Evolutionary conservation across 53 echinoderm and acorn worm species (phyloP), one percentile per base, ranked within the genome.

Genomic region (Antedon mediterranea): DNA sequence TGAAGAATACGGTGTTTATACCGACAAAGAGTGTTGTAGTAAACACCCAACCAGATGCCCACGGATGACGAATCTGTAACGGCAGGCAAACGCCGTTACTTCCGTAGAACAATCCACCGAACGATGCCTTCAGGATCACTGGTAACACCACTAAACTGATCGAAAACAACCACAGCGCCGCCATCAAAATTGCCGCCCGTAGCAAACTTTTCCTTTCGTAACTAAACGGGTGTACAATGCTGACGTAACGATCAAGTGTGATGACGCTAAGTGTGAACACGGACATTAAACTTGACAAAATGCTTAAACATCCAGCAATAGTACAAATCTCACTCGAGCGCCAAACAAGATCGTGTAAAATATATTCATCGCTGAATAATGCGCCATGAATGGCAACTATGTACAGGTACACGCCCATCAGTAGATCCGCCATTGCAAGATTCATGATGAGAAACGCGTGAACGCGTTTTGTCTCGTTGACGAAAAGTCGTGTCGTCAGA

Each of bases 371-470:
- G 33, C 57, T 44, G 33, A 85, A 97, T 71, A 97, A 84, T 73
- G 90, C 90, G 73, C 92, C 98, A 83, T 92, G 92, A 31, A 88
- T 76, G 0, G 88, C 98, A 37, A 97, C 85, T 3, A 92, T 84
- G 31, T 92, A 85, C 29, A 97, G 88, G 71, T 97, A 97, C 15
- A 92, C 81, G 13, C 98, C 98, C 98, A 97, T 97, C 43, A 97
- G 77, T 30, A 97, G 84, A 78, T 97, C 98, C 0, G 98, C 89
- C 28, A 97, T 83, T 6, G 98, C 91, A 34, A 97, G 85, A 78
- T 97, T 97, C 86, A 93, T 88, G 30, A 97, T 97, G 86, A 97
- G 97, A 75, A 97, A 97, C 0, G 92, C 87, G 73, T 97, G 98
- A 18, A 93, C 90, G 33, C 86, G 85, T 73, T 97, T 97, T 74